A percentile compares a stretch with the other conserved stretches of the same genome.
Evolutionary conservation across 2,797 vertebrate genomes (phyloP).

Genomic region (Mus caroli): DNA sequence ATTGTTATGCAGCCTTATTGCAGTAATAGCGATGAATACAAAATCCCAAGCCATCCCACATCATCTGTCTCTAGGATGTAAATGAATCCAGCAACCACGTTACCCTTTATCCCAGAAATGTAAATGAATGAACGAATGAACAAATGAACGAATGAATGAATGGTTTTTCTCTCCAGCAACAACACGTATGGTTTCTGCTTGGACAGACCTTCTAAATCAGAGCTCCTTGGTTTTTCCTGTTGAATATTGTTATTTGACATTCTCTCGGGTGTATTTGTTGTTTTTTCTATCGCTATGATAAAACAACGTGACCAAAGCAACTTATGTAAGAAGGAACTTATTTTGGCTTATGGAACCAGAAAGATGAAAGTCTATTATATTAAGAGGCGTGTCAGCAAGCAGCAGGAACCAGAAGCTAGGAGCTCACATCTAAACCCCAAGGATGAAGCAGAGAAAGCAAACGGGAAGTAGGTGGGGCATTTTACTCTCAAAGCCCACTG

Average conservation of each 20-base stretch:
- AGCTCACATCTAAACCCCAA: not conserved
- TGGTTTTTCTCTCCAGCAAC: not conserved
- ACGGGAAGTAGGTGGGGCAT: not conserved
- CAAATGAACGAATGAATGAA: not conserved
- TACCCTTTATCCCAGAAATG: not conserved
- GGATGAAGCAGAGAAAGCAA: not conserved
- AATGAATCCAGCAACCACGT: conserved; percentile 12
- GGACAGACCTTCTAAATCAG: not conserved
- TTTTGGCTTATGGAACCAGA: not conserved
- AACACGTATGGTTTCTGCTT: not conserved
- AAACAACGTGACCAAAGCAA: not conserved
- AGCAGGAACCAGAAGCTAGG: not conserved
- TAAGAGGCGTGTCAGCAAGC: not conserved
- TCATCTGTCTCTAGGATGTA: not conserved
- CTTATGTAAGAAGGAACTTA: not conserved
- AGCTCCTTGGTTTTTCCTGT: not conserved
- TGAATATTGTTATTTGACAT: not conserved
- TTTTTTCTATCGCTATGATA: not conserved
- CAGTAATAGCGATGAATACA: not conserved
- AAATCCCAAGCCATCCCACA: not conserved
- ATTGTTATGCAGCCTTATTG: not conserved
- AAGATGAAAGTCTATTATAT: not conserved
- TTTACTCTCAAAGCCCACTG: not conserved
- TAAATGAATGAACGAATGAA: not conserved
- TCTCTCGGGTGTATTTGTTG: not conserved